Evolutionary conservation across 2,113 vertebrate species (phyloP).

Genomic region (Forbesichthys papilliferus): DNA sequence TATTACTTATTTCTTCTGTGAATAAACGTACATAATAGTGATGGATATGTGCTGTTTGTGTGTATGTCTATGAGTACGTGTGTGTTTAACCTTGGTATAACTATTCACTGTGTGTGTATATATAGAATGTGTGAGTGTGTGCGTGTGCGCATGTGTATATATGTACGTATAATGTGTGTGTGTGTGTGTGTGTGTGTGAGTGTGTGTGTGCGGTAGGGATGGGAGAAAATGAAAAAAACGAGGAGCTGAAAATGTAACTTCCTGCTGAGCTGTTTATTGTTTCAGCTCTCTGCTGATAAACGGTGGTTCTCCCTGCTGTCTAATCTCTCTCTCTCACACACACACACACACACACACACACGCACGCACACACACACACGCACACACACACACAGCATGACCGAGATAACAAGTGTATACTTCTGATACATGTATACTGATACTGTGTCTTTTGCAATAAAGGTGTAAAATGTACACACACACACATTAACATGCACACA

Average conservation of each 20-base stretch:
- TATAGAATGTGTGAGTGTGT: not conserved
- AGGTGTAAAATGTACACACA: conserved; percentile 19
- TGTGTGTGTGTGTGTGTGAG: conserved; percentile 5
- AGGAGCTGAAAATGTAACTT: conserved; percentile 45
- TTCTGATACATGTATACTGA: not conserved
- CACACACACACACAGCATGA: not conserved
- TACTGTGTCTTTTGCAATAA: conserved; percentile 16
- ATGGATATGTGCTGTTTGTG: not conserved
- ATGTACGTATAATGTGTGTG: not conserved
- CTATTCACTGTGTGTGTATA: not conserved
- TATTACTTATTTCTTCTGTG: not conserved
- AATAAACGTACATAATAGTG: no score
- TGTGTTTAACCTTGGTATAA: not conserved
- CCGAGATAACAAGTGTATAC: no score
- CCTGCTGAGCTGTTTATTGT: conserved; percentile 69
- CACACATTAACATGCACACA: conserved; percentile 8
- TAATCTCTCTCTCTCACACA: conserved; percentile 49
- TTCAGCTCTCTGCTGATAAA: conserved; percentile 72
- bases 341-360: conserved; percentile 15
- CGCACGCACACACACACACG: conserved; percentile 10
- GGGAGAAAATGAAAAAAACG: conserved; percentile 38
- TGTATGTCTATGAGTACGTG: not conserved
- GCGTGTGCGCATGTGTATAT: not conserved
- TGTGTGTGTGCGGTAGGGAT: conserved; percentile 4
- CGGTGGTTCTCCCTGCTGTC: conserved; percentile 59